These are phyloP conservation scores for Eumerus sabulonum DNA, from an alignment of 2,888 invertebrate genomes.

Conservation along the genomic window DNA sequence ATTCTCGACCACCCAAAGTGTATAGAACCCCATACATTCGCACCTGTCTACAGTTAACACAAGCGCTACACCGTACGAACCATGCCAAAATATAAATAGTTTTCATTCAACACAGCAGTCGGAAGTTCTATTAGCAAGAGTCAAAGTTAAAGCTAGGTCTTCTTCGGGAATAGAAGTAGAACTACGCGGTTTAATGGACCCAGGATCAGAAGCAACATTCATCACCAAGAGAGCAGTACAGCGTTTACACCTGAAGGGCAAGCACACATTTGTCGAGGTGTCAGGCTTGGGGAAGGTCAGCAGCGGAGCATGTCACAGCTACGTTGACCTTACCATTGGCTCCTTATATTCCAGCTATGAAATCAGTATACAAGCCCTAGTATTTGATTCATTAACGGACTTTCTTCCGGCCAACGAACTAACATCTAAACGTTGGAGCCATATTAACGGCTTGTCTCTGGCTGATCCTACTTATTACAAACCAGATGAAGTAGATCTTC, in stretches of 20 bases:
- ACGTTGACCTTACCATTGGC: conserved; percentile 12
- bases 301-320: conserved; percentile 15
- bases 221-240: conserved; percentile 12
- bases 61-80: conserved; percentile 1
- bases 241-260: neutral
- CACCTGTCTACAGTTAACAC: conserved; percentile 11
- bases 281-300: conserved; percentile 21
- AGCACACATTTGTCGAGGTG: conserved; percentile 13
- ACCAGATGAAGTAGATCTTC: conserved; percentile 14
- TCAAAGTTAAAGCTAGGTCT: neutral
- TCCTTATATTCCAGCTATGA: conserved; percentile 10
- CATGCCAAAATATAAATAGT: conserved; percentile 4
- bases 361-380: neutral
- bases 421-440: conserved; percentile 4
- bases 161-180: neutral
- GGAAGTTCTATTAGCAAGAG: neutral
- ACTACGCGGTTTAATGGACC: conserved; percentile 18
- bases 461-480: conserved; percentile 15
- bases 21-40: too few relatives aligned
- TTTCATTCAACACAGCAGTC: neutral
- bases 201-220: conserved; percentile 22
- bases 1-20: conserved; percentile 6
- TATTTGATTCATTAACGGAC: conserved; percentile 10
- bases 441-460: conserved; percentile 13
- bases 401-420: conserved; percentile 4